Evolutionary conservation across 2,888 invertebrate species (phyloP).

Genomic region (Sisyra nigra): DNA sequence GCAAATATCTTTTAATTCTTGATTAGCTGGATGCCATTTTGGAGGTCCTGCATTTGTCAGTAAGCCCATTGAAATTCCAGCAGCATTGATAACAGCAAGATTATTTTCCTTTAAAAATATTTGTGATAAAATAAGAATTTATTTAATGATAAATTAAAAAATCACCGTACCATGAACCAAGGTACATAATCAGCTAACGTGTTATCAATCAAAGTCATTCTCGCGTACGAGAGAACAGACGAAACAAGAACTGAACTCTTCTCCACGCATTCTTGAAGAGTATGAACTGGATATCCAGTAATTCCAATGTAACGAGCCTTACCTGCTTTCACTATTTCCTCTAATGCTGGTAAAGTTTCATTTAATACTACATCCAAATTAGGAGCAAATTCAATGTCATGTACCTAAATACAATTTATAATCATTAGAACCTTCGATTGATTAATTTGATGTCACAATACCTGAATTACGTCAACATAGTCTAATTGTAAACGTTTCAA

Average conservation of each 20-base stretch:
- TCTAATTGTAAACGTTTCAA: slow-evolving; percentile 54
- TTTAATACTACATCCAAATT: slow-evolving; percentile 56
- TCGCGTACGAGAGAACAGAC: slow-evolving; percentile 61
- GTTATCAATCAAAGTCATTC: slow-evolving; percentile 66
- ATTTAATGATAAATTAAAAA: neutral
- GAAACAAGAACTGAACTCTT: slow-evolving; percentile 47
- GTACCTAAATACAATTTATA: slow-evolving; percentile 45
- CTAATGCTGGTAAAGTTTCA: slow-evolving; percentile 73
- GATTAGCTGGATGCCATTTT: slow-evolving; percentile 64
- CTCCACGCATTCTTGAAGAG: slow-evolving; percentile 57
- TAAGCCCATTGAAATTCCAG: slow-evolving; percentile 68
- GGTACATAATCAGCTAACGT: slow-evolving; percentile 53
- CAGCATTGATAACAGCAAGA: slow-evolving; percentile 71
- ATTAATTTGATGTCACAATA: too few species aligned
- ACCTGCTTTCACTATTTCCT: slow-evolving; percentile 51
- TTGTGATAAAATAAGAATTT: neutral
- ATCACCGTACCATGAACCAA: slow-evolving; percentile 47
- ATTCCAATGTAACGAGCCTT: slow-evolving; percentile 69
- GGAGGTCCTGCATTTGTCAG: slow-evolving; percentile 58
- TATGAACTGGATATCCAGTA: slow-evolving; percentile 69
- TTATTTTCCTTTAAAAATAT: slow-evolving; percentile 35
- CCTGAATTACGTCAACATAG: slow-evolving; percentile 83
- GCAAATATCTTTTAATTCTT: slow-evolving; percentile 43
- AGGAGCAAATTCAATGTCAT: slow-evolving; percentile 79
- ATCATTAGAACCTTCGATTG: too few species aligned